Evolutionary conservation across 2,797 vertebrate species (phyloP), one percentile per base, ranked within the genome.

Genomic region (Gymnothorax javanicus): DNA sequence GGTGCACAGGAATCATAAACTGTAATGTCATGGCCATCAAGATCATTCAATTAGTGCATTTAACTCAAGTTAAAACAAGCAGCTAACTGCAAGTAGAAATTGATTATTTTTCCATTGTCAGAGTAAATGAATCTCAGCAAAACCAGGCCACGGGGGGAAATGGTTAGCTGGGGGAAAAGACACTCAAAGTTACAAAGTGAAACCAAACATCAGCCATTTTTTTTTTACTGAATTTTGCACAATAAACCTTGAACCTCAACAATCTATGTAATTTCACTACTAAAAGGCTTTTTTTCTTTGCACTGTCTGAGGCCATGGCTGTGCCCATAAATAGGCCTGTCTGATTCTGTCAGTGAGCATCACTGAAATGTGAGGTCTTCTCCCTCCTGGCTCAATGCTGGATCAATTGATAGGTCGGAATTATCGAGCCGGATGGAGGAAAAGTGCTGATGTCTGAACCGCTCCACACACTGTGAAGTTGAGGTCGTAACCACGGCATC

Each of bases 321-420:
- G 58, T 58, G 27, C 23, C 25, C 87, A 87, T 83, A 87, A 87
- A 87, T 87, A 87, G 82, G 5, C 43, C 27, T 9, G 59, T 59
- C 85, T 81, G 69, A 73, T 77, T 86, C 27, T 33, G 71, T 86
- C 82, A 79, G 27, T 87, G 54, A 56, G 83, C 52, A 27, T 85
- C 59, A 73, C 85, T 86, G 43, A 64, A 11, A 82, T 25, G 71
- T 52, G 71, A 54, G 59, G 58, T 56, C 12, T 20, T 50, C 85
- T 85, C 13, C 83, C 67, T 82, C 87, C 79, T 20, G 71, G 52
- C 15, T 50, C 64, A 79, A 67, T 86, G 86, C 82, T 86, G 62
- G 84, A 73, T 27, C 50, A 87, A 89, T 91, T 85, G 64, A 91
- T 91, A 87, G 33, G 84, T 62, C 69, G 85, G 83, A 77, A 89